Evolutionary conservation across 2,888 invertebrate genomes (phyloP).

Genomic region (Cephus nigrinus): DNA sequence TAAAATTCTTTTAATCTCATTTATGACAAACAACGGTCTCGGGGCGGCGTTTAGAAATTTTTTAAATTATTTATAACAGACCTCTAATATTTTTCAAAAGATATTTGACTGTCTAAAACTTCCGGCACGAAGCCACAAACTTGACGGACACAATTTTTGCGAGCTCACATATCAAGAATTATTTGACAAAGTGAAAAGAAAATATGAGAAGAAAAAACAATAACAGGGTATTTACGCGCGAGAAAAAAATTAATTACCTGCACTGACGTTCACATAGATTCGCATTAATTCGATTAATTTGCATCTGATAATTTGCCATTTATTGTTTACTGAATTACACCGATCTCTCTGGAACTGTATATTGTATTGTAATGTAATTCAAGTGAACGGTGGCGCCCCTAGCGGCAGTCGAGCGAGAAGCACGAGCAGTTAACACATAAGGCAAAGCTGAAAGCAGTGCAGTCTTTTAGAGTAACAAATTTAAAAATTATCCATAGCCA

Average conservation of each 20-base stretch:
- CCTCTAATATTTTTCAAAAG: background rate
- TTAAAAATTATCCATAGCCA: background rate
- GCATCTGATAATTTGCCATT: background rate
- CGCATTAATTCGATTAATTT: background rate
- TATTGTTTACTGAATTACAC: background rate
- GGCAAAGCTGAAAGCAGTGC: background rate
- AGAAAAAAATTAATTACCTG: background rate
- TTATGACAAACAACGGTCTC: background rate
- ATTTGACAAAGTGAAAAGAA: background rate
- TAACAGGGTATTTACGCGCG: background rate
- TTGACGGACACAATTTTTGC: background rate
- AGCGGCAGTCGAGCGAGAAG: background rate
- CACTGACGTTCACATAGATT: background rate
- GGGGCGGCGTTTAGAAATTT: background rate
- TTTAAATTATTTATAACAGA: background rate
- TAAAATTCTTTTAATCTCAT: slow-evolving; percentile 21
- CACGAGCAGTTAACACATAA: background rate
- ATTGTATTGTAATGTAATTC: background rate
- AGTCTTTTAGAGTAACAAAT: background rate
- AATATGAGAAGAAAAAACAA: background rate
- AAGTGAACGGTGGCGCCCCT: background rate
- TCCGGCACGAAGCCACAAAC: background rate
- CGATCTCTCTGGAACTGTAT: background rate
- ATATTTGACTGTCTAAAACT: background rate
- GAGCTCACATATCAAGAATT: background rate